Base-by-base conservation (phyloP, 2,113 vertebrate species). In the Onychorhynchus coronatus region DNA sequence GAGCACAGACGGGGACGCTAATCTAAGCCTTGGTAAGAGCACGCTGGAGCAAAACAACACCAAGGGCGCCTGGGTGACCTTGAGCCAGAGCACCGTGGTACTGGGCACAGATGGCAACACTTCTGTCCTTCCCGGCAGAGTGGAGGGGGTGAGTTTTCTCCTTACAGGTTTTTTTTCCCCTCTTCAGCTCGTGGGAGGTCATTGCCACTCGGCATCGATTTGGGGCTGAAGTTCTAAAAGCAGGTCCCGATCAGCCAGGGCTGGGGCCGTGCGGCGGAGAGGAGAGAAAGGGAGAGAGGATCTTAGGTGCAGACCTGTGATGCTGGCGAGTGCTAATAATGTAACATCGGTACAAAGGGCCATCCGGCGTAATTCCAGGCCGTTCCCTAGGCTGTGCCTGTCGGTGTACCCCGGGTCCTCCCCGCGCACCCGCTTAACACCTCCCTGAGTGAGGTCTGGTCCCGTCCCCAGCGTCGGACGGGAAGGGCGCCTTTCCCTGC, bases 81-180 rank as follows among this genome's bases (percentile, higher is more conserved):
- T 99, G 98, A 99, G 98, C 98, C 99, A 99, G 97, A 99, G 99
- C 78, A 99, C 99, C 66, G 99, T 99, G 97, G 98, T 99, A 28
- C 96, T 99, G 98, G 99, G 99, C 75, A 97, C 99, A 68, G 99
- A 99, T 96, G 99, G 99, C 59, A 99, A 98, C 98, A 98, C 99
- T 53, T 99, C 99, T 25, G 99, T 99, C 65, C 98, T 99, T 76
- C 98, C 99, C 12, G 98, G 98, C 94, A 97, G 97, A 78, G 73
- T 97, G 92, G 97, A 97, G 31, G 98, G 97, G 99, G 99, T 99
- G 98, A 99, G 99, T 98, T 52, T 82, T 83, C 11, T 39, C 39
- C 33, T 55, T 3, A 2, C 12, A 4, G 37, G 14, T 30, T 53
- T 63, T 56, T 14, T 28, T 28, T 12, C 4, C 5, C 14, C 6